Base-by-base conservation (phyloP, 2,888 invertebrate genomes). In the Desoria tigrina region DNA sequence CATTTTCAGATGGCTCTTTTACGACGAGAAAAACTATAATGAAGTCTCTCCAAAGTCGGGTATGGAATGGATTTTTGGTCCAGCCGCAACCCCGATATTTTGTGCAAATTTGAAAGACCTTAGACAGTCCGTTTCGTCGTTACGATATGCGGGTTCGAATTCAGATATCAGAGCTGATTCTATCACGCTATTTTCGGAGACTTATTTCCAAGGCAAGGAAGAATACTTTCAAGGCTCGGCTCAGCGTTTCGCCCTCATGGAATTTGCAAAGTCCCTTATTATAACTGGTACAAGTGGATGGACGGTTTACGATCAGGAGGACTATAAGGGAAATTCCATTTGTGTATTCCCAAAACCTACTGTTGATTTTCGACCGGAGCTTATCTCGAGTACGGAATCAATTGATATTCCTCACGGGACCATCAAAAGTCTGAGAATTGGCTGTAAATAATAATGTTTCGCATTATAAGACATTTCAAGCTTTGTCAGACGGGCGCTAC, bases 161-260 rank as follows among this genome's bases (percentile, higher is more conserved):
- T 9, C 9, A 6, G 63, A 68, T 42, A 65, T 62, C 50, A 14
- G 58, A 14, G 18, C 14, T 1, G 50, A 58, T 27, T 55, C 68
- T 3, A 37, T 68, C 9, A 65, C 65, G 18, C 21, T 68, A 16
- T 68, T 65, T 49, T 6, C 32, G n/a, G 37, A 24, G 1, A 49
- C 62, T 23, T 68, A 51, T 49, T 68, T 68, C 60, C 68, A 68
- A 39, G 65, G 49, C 7, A 14, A 2, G 21, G 68, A 65, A 18
- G 68, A 68, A 56, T 55, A 59, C 26, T 45, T 45, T n/a, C 45
- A 11, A 4, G 45, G 16, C 9, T 45, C 45, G 16, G 21, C 45
- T 16, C 6, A 45, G 45, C 4, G 21, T 21, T 16, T 45, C n/a
- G n/a, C 6, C 9, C 16, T 45, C 4, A 21, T 9, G 6, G 45